phyloP scores from a whole-genome alignment of 2,888 invertebrate species.

The Prosapia bicincta region DNA sequence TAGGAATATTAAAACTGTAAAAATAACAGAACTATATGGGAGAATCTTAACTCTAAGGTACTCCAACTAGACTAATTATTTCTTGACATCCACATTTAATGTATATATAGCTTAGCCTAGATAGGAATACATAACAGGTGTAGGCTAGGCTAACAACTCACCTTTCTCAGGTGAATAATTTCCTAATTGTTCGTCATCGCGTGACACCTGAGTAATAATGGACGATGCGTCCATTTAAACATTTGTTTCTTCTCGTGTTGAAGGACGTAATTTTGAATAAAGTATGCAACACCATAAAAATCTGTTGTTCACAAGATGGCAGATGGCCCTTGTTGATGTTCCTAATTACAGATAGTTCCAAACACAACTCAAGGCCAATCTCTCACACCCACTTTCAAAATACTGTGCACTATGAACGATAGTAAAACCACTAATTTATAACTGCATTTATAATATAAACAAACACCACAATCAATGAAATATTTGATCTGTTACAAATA shows the following conservation, averaged over 20 bases:
- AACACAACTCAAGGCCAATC: conserved; percentile 23
- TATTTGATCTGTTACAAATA: background rate
- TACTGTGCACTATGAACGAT: background rate
- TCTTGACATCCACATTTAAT: too few relatives aligned
- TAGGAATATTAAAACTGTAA: too few relatives aligned
- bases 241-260: conserved; percentile 49
- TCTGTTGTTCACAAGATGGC: conserved; percentile 40
- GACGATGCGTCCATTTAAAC: conserved; percentile 97
- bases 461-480: background rate
- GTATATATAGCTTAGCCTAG: background rate
- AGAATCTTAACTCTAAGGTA: background rate
- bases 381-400: background rate
- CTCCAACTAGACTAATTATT: background rate
- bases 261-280: conserved; percentile 32
- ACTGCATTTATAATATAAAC: background rate
- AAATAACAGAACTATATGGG: background rate
- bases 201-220: conserved; percentile 97
- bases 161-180: conserved; percentile 91
- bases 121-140: conserved; percentile 27
- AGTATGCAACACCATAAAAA: conserved; percentile 38
- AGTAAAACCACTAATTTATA: background rate
- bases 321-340: conserved; percentile 40
- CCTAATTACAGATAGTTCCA: conserved; percentile 28
- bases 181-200: conserved; percentile 95
- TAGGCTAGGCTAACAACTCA: conserved; percentile 49